phyloP scores from a whole-genome alignment of 2,797 vertebrate genomes.

The Notolabrus celidotus region DNA sequence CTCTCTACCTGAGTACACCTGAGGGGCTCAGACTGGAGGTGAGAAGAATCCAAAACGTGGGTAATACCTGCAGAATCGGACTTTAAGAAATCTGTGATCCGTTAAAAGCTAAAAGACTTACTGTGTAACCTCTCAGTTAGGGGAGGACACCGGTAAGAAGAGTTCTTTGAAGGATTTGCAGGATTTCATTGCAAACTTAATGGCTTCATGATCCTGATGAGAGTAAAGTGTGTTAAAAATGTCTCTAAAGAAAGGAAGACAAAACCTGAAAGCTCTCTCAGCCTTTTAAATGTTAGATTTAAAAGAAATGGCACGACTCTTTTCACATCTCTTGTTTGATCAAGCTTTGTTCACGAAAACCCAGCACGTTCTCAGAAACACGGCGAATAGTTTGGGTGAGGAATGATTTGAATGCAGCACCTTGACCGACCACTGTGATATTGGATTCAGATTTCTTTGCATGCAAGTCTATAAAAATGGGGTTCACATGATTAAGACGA shows the following conservation, averaged over 20 bases:
- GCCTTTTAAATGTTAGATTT: not conserved
- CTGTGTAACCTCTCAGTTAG: not conserved
- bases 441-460: too few species aligned
- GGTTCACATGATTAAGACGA: too few species aligned
- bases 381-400: too few species aligned
- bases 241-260: not conserved
- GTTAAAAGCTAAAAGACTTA: not conserved
- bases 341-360: not conserved
- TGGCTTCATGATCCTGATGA: not conserved
- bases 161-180: not conserved
- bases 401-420: too few species aligned
- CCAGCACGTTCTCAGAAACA: too few species aligned
- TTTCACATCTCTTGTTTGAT: not conserved
- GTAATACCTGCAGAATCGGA: not conserved
- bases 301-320: not conserved
- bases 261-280: not conserved
- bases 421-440: too few species aligned
- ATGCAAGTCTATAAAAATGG: too few species aligned
- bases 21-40: not conserved
- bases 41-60: not conserved
- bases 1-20: not conserved
- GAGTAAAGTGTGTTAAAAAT: not conserved
- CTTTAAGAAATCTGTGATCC: not conserved
- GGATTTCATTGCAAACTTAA: not conserved
- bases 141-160: not conserved